Conservation (phyloP, 2,888 invertebrate genomes). For the Stenotaenia linearis region DNA sequence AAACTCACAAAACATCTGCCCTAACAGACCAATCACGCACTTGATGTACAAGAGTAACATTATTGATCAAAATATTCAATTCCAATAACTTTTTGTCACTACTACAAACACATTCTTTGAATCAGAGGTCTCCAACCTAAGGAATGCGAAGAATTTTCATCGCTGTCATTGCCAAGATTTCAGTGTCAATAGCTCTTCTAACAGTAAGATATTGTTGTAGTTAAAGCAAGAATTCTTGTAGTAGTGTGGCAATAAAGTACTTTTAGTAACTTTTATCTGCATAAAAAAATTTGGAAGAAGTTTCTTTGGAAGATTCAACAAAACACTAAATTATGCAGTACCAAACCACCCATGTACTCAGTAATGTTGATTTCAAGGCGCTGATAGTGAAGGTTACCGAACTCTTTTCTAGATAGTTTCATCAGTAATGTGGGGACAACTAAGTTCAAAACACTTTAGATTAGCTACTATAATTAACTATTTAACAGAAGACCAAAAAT, state of each 20-base stretch:
- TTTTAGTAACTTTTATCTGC: no score
- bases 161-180: background rate
- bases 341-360: background rate
- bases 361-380: background rate
- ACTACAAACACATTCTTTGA: background rate
- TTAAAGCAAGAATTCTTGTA: no score
- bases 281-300: no score
- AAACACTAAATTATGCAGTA: background rate
- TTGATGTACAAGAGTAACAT: no score
- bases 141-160: background rate
- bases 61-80: no score
- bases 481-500: no score
- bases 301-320: background rate
- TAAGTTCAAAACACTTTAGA: no score
- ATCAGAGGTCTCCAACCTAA: background rate
- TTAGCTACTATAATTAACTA: no score
- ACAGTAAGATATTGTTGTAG: no score
- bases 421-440: background rate
- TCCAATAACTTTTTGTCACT: background rate
- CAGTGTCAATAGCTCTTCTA: background rate
- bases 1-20: no score
- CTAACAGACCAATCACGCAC: no score
- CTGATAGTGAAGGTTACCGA: background rate
- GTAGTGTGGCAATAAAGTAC: no score
- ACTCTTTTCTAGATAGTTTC: background rate